Evolutionary conservation across 2,797 vertebrate species (phyloP).

Genomic region (Chelonia mydas): DNA sequence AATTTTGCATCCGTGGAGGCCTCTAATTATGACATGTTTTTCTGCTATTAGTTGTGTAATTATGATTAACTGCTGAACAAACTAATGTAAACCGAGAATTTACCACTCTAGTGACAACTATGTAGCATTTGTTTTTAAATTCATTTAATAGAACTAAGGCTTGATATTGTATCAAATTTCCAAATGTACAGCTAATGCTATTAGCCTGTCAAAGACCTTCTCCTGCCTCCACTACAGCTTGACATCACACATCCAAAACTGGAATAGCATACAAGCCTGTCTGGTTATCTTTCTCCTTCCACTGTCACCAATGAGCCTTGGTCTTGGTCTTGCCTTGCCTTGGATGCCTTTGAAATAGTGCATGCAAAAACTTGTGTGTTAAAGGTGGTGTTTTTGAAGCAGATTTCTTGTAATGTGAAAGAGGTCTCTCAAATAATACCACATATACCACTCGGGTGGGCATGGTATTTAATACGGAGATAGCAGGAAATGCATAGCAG

Average conservation of each 20-base stretch:
- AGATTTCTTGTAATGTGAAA: not conserved
- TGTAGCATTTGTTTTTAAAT: slow-evolving; percentile 16
- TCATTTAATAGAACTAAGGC: not conserved
- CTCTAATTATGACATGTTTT: not conserved
- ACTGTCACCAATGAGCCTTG: not conserved
- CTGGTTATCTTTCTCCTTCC: not conserved
- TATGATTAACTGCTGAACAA: not conserved
- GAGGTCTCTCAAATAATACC: not conserved
- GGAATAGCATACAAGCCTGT: not conserved
- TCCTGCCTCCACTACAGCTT: not conserved
- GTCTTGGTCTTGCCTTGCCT: not conserved
- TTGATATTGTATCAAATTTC: not conserved
- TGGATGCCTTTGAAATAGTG: not conserved
- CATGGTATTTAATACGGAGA: not conserved
- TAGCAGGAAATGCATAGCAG: not conserved
- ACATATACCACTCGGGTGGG: not conserved
- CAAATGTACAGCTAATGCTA: not conserved
- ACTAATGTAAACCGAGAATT: not conserved
- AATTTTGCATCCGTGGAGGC: not conserved
- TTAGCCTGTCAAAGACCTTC: not conserved
- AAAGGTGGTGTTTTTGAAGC: not conserved
- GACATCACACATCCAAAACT: not conserved
- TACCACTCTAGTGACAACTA: slow-evolving; percentile 15
- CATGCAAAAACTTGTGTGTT: not conserved
- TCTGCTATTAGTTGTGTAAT: not conserved